A percentile compares a stretch with the other conserved stretches of the same genome.
These are phyloP conservation scores for Neoarius graeffei DNA, from an alignment of 2,113 vertebrate genomes.

Conservation along the genomic window DNA sequence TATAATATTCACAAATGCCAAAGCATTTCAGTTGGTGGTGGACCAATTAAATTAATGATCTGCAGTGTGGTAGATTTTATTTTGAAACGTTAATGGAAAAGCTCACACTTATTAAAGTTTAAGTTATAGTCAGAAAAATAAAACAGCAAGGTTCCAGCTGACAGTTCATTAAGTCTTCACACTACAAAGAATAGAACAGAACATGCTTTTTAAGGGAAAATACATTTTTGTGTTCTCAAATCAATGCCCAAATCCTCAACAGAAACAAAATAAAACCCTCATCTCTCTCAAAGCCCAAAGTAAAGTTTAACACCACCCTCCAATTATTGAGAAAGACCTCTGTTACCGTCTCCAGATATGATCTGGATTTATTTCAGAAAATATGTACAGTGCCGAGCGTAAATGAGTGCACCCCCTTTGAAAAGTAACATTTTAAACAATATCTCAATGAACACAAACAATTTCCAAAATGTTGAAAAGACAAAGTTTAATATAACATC, in stretches of 20 bases:
- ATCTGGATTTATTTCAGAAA: too few relatives aligned
- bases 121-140: not conserved
- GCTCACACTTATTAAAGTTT: not conserved
- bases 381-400: too few relatives aligned
- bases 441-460: too few relatives aligned
- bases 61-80: not conserved
- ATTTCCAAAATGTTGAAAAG: too few relatives aligned
- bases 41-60: not conserved
- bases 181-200: not conserved
- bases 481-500: too few relatives aligned
- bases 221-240: not conserved
- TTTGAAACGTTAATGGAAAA: not conserved
- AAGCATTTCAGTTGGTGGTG: not conserved
- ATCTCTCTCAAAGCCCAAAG: not conserved
- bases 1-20: not conserved
- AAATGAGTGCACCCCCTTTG: too few relatives aligned
- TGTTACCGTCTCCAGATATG: not conserved
- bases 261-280: not conserved
- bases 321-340: not conserved
- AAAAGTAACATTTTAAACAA: too few relatives aligned
- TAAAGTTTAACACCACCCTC: not conserved
- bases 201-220: not conserved
- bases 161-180: not conserved
- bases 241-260: not conserved
- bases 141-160: not conserved